A percentile compares a stretch with the other conserved stretches of the same genome.
These are phyloP conservation scores for Silurus lanzhouensis DNA, from an alignment of 2,797 vertebrate genomes.

Conservation along the genomic window DNA sequence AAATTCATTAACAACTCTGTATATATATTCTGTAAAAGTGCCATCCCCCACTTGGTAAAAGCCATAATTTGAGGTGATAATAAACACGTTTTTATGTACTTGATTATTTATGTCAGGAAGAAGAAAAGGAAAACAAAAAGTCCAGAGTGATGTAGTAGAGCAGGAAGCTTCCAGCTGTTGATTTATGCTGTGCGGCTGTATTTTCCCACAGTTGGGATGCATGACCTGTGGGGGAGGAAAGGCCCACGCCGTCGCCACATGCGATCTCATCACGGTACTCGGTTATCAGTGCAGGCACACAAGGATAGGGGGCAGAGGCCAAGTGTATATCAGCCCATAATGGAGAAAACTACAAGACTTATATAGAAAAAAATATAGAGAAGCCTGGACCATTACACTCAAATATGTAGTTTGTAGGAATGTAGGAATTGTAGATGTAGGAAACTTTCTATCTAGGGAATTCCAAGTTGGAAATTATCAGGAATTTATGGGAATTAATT, in stretches of 20 bases:
- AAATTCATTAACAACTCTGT: conserved; percentile 42
- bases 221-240: conserved; percentile 45
- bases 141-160: background rate
- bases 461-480: no score
- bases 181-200: conserved; percentile 21
- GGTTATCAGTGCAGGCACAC: conserved; percentile 54
- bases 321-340: background rate
- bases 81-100: background rate
- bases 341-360: background rate
- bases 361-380: no score
- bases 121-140: background rate
- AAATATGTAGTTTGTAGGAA: no score
- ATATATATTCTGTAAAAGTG: conserved; percentile 24
- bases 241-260: conserved; percentile 52
- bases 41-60: background rate
- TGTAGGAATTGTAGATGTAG: no score
- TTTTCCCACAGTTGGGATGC: conserved; percentile 45
- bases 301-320: conserved; percentile 41
- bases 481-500: no score
- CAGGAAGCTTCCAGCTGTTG: conserved; percentile 10
- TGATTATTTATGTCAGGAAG: background rate
- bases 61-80: background rate
- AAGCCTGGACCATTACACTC: no score
- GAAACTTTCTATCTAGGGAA: no score
- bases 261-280: conserved; percentile 55